Conservation (phyloP, 1,140 invertebrate genomes). For the Leptinotarsa texana region DNA sequence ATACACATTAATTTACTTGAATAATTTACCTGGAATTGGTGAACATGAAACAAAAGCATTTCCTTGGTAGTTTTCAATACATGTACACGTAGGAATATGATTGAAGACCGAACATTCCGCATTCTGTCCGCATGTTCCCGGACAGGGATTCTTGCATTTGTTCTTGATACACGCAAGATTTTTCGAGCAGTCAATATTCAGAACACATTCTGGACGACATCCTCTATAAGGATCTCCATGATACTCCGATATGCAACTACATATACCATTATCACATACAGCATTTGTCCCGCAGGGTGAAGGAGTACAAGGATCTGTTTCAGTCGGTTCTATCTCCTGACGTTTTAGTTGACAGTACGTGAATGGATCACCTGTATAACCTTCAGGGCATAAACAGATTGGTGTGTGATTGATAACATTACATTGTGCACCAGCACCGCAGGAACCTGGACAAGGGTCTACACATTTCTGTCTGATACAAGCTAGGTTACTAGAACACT, state of each 20-base stretch:
- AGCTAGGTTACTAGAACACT: slow-evolving; percentile 69
- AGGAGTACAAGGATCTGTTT: slow-evolving; percentile 63
- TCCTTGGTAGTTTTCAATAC: slow-evolving; percentile 67
- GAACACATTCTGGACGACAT: slow-evolving; percentile 74
- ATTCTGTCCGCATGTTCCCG: slow-evolving; percentile 66
- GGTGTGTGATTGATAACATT: slow-evolving; percentile 66
- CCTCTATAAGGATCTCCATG: slow-evolving; percentile 73
- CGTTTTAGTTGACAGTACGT: slow-evolving; percentile 61
- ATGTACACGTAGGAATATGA: slow-evolving; percentile 72
- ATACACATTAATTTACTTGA: too few relatives aligned
- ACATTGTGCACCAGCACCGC: slow-evolving; percentile 65
- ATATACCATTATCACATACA: slow-evolving; percentile 64
- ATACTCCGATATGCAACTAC: slow-evolving; percentile 71
- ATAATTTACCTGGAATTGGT: slow-evolving; percentile 48
- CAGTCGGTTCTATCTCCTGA: slow-evolving; percentile 45
- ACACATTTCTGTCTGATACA: slow-evolving; percentile 64
- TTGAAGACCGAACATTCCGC: slow-evolving; percentile 71
- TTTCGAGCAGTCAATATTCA: slow-evolving; percentile 68
- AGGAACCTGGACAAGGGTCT: slow-evolving; percentile 70
- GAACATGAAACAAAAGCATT: slow-evolving; percentile 80
- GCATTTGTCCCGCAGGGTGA: slow-evolving; percentile 71
- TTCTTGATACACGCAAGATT: slow-evolving; percentile 66
- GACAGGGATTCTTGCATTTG: slow-evolving; percentile 69
- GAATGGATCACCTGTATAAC: slow-evolving; percentile 71
- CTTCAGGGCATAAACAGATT: slow-evolving; percentile 64